Evolutionary conservation across 2,113 vertebrate species (phyloP), one percentile per base, ranked within the genome.

Genomic region (Ceratotherium simum): DNA sequence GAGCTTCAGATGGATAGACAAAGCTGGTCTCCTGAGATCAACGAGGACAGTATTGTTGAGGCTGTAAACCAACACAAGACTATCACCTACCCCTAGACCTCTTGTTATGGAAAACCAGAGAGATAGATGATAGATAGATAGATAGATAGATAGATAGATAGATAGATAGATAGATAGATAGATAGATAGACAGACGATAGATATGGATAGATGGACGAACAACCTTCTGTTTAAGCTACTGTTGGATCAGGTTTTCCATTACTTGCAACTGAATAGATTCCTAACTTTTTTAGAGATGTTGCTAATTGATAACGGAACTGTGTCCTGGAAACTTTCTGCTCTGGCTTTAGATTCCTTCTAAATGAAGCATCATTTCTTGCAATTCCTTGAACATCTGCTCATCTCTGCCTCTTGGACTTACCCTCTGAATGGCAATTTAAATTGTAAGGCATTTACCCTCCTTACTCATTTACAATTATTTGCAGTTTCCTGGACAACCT

Each of bases 41-140:
- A 0, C 46, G n/a, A 42, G 64, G 46, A 25, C 10, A 4, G 0
- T n/a, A 7, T 4, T 5, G 5, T 36, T 76, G 46, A 60, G 5
- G 8, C 54, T 88, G 27, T 69, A n/a, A 58, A 39, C 46, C 29
- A 72, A 29, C 46, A n/a, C 10, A 56, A 54, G 42, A 25, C 58
- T 93, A 4, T 54, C 20, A 10, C 14, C 25, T 95, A 21, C 7
- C 33, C 12, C 14, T 73, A 23, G 33, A n/a, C 10, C 42, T 86
- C 96, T 91, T n/a, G 5, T 46, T 76, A 18, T 25, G 39, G 73
- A 60, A 84, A 84, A 42, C 29, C 29, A 72, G 39, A 72, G 18
- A 27, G 14, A 84, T 18, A 73, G 39, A 75, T 13, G 36, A 27
- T 2, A 70, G 51, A 27, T 2, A 70, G 36, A 27, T 2, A 70